Evolutionary conservation across 2,797 vertebrate species (phyloP).

Genomic region (Dromococcyx pavoninus): DNA sequence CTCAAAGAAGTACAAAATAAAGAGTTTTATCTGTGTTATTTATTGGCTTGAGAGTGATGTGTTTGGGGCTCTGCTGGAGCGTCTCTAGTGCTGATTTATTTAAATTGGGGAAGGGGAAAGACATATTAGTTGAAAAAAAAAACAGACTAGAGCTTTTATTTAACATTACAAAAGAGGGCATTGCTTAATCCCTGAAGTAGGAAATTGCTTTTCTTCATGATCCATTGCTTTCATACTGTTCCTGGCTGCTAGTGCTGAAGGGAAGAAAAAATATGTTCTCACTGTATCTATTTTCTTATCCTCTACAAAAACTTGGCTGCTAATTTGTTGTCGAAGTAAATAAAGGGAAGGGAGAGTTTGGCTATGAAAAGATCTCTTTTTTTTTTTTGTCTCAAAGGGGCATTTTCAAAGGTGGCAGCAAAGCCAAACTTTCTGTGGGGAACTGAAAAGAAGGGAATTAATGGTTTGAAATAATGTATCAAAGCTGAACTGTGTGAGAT

Average conservation of each 20-base stretch:
- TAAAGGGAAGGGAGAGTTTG: not conserved
- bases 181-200: conserved; percentile 80
- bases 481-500: conserved; percentile 35
- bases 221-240: conserved; percentile 75
- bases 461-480: conserved; percentile 32
- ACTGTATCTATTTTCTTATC: conserved; percentile 44
- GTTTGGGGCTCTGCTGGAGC: conserved; percentile 33
- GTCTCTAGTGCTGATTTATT: conserved; percentile 72
- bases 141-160: conserved; percentile 73
- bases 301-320: conserved; percentile 15
- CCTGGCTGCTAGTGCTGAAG: conserved; percentile 60
- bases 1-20: conserved; percentile 51
- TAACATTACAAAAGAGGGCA: conserved; percentile 75
- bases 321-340: conserved; percentile 65
- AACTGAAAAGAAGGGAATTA: conserved; percentile 55
- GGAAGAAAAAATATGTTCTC: conserved; percentile 61
- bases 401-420: conserved; percentile 12
- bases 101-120: conserved; percentile 42
- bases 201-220: conserved; percentile 82
- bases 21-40: conserved; percentile 61
- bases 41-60: conserved; percentile 60
- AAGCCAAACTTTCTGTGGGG: conserved; percentile 40
- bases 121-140: conserved; percentile 58
- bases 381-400: conserved; percentile 37
- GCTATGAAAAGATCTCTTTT: conserved; percentile 27